Evolutionary conservation across 2,113 vertebrate genomes (phyloP).

Genomic region (Pica pica): DNA sequence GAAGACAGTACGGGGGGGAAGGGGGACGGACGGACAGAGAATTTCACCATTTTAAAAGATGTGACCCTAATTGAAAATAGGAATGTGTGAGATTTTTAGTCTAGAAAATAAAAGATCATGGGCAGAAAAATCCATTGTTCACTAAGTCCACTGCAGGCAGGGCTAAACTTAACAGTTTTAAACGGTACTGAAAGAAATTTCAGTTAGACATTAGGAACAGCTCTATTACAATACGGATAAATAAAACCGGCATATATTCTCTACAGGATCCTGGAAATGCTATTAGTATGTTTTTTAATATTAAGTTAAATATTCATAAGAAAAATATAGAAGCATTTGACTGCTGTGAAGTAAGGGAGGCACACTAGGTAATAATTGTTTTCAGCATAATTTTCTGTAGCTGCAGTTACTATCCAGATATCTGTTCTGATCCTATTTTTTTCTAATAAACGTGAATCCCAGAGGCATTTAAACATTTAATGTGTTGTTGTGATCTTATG

Average conservation of each 20-base stretch:
- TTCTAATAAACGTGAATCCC: neutral
- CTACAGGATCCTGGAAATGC: neutral
- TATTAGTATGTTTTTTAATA: neutral
- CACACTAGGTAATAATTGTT: neutral
- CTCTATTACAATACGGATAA: neutral
- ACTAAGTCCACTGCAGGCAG: neutral
- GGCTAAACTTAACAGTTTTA: neutral
- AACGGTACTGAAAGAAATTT: neutral
- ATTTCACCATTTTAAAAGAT: neutral
- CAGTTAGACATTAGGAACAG: neutral
- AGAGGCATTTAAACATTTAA: neutral
- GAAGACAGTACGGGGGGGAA: neutral
- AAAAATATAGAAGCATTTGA: neutral
- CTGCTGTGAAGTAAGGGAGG: neutral
- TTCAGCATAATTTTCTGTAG: neutral
- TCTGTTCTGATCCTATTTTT: neutral
- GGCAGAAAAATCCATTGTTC: neutral
- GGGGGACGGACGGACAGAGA: rapidly evolving
- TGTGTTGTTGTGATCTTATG: neutral
- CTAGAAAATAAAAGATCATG: neutral
- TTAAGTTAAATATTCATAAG: neutral
- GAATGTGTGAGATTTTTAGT: neutral
- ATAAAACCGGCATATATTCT: neutral
- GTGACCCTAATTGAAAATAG: neutral
- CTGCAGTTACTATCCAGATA: neutral